Evolutionary conservation across 2,888 invertebrate genomes (phyloP).

Genomic region (Ernsta delagoae): DNA sequence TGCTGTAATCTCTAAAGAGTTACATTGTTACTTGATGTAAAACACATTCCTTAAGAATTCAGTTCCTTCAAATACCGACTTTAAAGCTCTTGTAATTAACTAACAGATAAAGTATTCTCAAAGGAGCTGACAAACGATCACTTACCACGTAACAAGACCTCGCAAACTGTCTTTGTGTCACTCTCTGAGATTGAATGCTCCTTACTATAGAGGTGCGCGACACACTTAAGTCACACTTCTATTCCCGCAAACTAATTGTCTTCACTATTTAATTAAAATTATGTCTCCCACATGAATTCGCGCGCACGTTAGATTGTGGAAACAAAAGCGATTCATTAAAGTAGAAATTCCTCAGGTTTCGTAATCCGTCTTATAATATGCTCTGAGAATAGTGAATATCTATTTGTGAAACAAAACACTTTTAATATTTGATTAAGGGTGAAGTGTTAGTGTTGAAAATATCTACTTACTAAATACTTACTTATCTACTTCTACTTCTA

Average conservation of each 20-base stretch:
- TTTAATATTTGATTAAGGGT: too few relatives aligned
- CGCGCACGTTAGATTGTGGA: background rate
- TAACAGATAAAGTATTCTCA: background rate
- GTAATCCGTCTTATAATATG: background rate
- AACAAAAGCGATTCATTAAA: conserved; percentile 18
- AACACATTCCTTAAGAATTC: background rate
- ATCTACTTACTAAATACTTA: too few relatives aligned
- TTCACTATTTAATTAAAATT: conserved; percentile 26
- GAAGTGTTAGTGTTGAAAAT: too few relatives aligned
- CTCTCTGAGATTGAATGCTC: conserved; percentile 1
- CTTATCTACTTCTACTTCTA: too few relatives aligned
- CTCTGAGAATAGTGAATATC: background rate
- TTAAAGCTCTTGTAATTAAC: background rate
- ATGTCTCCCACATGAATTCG: conserved; percentile 13
- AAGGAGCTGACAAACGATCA: background rate
- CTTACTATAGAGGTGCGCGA: background rate
- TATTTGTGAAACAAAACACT: too few relatives aligned
- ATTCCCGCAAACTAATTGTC: conserved; percentile 18
- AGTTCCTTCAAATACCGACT: background rate
- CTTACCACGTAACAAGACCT: background rate
- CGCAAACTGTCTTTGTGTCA: conserved; percentile 4
- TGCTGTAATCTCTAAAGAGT: too few relatives aligned
- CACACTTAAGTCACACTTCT: conserved; percentile 10
- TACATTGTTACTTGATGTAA: too few relatives aligned
- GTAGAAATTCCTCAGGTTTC: conserved; percentile 19